These are phyloP conservation scores for Trichopoda pennipes DNA, from an alignment of 2,888 invertebrate genomes.

Conservation along the genomic window DNA sequence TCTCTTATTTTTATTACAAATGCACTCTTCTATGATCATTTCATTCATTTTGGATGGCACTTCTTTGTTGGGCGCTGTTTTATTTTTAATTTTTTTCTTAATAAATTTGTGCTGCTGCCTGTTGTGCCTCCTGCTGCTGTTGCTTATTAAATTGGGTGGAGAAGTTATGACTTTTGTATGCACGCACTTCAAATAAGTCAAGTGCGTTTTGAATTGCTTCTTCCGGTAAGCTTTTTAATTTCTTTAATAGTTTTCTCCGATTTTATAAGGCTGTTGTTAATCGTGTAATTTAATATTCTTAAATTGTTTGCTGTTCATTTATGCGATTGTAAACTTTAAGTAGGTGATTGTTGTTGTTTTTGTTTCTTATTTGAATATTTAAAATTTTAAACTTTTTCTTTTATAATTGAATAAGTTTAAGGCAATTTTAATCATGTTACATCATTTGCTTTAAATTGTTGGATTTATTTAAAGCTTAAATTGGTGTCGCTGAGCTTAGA, in stretches of 20 bases:
- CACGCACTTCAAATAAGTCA: conserved; percentile 66
- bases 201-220: conserved; percentile 69
- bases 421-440: not conserved
- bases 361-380: not conserved
- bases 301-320: conserved; percentile 26
- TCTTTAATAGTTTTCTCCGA: conserved; percentile 44
- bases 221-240: conserved; percentile 70
- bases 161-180: conserved; percentile 64
- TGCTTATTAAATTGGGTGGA: conserved; percentile 61
- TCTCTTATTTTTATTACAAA: too few species aligned
- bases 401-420: not conserved
- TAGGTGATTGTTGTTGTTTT: not conserved
- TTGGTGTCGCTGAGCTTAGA: too few species aligned
- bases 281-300: conserved; percentile 62
- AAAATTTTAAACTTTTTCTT: not conserved
- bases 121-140: not conserved
- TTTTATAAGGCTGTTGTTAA: conserved; percentile 53
- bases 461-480: not conserved
- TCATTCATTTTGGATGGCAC: conserved; percentile 21
- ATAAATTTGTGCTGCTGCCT: conserved; percentile 25
- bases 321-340: conserved; percentile 3
- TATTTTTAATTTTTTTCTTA: not conserved
- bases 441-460: not conserved
- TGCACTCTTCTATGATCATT: conserved; percentile 38
- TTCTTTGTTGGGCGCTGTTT: conserved; percentile 53